These are phyloP conservation scores for Morbakka virulenta DNA, from an alignment of 30 jellyfish, hydroid and myxozoan species.

Conservation along the genomic window DNA sequence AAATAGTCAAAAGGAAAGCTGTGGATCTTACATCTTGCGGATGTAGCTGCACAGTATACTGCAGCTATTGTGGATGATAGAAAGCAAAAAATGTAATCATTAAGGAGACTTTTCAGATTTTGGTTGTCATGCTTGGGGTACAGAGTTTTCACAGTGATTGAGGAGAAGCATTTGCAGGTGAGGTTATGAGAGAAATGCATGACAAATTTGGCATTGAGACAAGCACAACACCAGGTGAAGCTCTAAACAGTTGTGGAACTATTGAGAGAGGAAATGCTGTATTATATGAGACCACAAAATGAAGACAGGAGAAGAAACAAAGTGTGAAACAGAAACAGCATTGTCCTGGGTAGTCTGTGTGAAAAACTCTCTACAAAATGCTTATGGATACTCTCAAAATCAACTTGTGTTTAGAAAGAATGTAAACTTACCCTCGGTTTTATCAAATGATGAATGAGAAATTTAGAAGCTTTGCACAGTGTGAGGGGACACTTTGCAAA, in stretches of 20 bases:
- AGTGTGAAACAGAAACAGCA: not conserved
- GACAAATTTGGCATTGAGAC: conserved; percentile 12
- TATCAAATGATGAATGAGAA: too few species aligned
- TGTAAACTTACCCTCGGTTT: too few species aligned
- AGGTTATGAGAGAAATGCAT: not conserved
- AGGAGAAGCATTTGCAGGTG: too few species aligned
- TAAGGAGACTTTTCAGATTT: too few species aligned
- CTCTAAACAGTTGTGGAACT: not conserved
- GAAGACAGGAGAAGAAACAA: not conserved
- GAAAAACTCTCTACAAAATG: not conserved
- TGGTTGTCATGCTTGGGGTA: too few species aligned
- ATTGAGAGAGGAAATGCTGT: not conserved
- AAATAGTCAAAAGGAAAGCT: not conserved
- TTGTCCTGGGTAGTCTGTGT: not conserved
- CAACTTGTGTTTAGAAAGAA: not conserved
- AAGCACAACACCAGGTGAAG: conserved; percentile 3
- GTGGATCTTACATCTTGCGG: conserved; percentile 1
- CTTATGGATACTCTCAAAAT: not conserved
- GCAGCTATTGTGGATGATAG: not conserved
- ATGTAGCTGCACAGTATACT: not conserved
- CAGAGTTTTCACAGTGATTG: too few species aligned
- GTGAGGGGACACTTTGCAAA: too few species aligned
- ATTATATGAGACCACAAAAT: not conserved
- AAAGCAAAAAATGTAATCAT: not conserved
- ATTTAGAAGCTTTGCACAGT: too few species aligned